Conservation (phyloP, 2,797 vertebrate genomes). For the Rallus crepitans region DNA sequence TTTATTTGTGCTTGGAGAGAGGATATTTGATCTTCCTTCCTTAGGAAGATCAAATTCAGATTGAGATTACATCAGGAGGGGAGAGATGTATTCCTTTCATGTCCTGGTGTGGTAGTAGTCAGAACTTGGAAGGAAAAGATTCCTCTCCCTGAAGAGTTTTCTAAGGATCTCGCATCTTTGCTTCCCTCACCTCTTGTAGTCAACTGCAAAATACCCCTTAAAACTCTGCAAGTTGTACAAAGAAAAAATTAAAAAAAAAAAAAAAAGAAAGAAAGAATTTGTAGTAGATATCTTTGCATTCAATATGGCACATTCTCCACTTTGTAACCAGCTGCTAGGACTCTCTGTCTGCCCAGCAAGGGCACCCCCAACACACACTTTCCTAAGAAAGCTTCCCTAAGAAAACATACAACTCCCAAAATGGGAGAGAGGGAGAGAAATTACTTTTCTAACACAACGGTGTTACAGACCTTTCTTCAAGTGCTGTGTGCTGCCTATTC, state of each 20-base stretch:
- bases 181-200: not conserved
- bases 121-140: not conserved
- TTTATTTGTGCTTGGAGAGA: slow-evolving; percentile 11
- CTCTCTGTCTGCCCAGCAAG: not conserved
- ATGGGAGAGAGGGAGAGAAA: not conserved
- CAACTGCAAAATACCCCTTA: not conserved
- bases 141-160: not conserved
- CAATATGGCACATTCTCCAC: not conserved
- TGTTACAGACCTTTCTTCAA: not conserved
- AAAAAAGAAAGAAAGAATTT: not conserved
- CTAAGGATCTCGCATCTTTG: not conserved
- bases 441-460: not conserved
- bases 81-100: not conserved
- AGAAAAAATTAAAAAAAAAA: not conserved
- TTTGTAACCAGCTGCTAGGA: not conserved
- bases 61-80: not conserved
- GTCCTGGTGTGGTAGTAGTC: not conserved
- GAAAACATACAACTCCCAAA: not conserved
- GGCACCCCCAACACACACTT: not conserved
- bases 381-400: not conserved
- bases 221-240: not conserved
- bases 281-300: not conserved
- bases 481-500: not conserved
- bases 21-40: slow-evolving; percentile 1
- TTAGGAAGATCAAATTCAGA: not conserved